Evolutionary conservation across 2,113 vertebrate species (phyloP), one percentile per base, ranked within the genome.

Genomic region (Psilopsiagon aymara): DNA sequence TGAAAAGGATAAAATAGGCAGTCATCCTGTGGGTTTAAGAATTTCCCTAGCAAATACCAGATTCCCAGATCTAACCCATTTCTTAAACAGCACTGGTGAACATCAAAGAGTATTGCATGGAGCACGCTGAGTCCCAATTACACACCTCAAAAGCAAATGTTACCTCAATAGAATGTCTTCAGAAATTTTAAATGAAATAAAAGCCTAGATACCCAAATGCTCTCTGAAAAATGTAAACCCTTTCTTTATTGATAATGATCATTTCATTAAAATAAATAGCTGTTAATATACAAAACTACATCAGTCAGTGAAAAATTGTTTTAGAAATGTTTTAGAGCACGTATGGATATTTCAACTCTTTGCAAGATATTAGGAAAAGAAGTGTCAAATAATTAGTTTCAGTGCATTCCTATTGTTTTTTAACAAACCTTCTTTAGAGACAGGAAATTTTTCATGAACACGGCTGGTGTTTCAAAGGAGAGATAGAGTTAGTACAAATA

Each of bases 91-190:
- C 87, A 60, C 92, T 90, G 64, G 78, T 77, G 86, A 96, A 97
- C 97, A 97, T 98, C 96, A 98, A 97, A 98, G 96, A 55, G 73
- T 76, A 90, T 41, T 86, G 82, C 86, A 92, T 4, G 1, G 82
- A 91, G 81, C 97, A 87, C 95, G 95, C 96, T 96, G 95, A 95
- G 97, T 80, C 91, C 77, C 96, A 97, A 93, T 98, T 97, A 97
- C 76, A 97, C 88, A 97, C 93, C 96, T 97, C 95, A 82, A 94
- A 98, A 97, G 83, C 97, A 96, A 97, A 98, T 70, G 94, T 96
- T 97, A 95, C 82, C 90, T 96, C 95, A 93, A 4, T 88, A 88
- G 86, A 95, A 97, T 82, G 49, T 86, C 82, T 93, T 95, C 46
- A 89, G 91, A 97, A 98, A 96, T 90, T 97, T 92, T 94, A 96